phyloP scores from a whole-genome alignment of 2,113 vertebrate species.

The Rana temporaria region DNA sequence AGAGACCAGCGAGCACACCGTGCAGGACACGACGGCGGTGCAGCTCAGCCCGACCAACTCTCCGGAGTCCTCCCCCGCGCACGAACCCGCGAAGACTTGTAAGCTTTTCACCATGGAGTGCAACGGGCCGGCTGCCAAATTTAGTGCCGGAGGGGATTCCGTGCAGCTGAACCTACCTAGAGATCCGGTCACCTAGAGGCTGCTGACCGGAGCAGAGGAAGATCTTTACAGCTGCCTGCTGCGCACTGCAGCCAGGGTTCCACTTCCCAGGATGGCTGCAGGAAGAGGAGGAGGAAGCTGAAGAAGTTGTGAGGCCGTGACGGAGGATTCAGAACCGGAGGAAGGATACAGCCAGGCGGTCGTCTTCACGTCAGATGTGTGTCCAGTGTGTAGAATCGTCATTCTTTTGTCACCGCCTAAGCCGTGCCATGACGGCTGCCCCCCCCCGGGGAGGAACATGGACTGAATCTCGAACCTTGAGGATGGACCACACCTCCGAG shows the following conservation, averaged over 20 bases:
- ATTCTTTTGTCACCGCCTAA: neutral
- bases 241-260: neutral
- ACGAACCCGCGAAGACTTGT: conserved; percentile 62
- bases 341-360: too few species aligned
- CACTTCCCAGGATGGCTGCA: neutral
- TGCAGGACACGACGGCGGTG: conserved; percentile 91
- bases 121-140: conserved; percentile 66
- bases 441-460: too few species aligned
- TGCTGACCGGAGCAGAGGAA: too few species aligned
- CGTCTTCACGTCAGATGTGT: neutral
- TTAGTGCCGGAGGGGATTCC: conserved; percentile 61
- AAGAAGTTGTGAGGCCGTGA: too few species aligned
- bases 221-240: neutral
- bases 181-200: conserved; percentile 61
- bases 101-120: conserved; percentile 72
- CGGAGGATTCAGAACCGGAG: neutral
- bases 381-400: conserved; percentile 13
- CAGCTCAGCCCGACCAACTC: conserved; percentile 92
- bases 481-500: too few species aligned
- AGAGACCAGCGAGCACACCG: conserved; percentile 91
- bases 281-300: neutral
- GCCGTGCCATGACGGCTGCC: too few species aligned
- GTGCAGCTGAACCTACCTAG: conserved; percentile 75
- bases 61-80: conserved; percentile 77
- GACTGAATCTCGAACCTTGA: too few species aligned